Evolutionary conservation across 92 coral and sea anemone genomes (phyloP).

Genomic region (Plumapathes pennacea): DNA sequence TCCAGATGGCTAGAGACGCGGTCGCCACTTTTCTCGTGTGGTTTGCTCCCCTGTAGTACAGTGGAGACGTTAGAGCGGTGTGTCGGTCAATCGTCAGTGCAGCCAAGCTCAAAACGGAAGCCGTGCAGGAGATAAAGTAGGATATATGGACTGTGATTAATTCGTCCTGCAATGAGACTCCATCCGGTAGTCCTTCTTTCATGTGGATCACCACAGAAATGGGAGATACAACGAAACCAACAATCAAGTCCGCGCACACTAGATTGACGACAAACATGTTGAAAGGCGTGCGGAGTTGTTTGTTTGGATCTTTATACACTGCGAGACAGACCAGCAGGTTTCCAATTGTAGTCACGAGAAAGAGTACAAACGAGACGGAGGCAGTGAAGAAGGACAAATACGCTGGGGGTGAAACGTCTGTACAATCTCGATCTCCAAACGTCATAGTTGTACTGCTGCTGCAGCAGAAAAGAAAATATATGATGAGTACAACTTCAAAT

Average conservation of each 20-base stretch:
- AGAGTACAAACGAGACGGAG: conserved; percentile 5
- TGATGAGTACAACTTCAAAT: no score
- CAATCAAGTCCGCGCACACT: conserved; percentile 20
- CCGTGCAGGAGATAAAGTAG: conserved; percentile 76
- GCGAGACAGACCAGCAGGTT: conserved; percentile 12
- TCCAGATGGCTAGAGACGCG: conserved; percentile 76
- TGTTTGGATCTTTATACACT: conserved; percentile 8
- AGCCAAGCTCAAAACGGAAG: conserved; percentile 87
- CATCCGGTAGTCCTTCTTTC: conserved; percentile 3
- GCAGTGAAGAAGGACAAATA: conserved; percentile 7
- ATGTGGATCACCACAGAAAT: conserved; percentile 8
- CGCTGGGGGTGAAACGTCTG: conserved; percentile 1
- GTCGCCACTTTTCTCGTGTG: conserved; percentile 66
- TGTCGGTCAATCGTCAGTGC: conserved; percentile 85
- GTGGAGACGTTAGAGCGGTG: conserved; percentile 76
- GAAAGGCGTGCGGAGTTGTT: conserved; percentile 10
- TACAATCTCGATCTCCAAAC: no score
- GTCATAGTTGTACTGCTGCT: no score
- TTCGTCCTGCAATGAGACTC: background rate
- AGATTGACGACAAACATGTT: conserved; percentile 12
- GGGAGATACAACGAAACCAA: conserved; percentile 20
- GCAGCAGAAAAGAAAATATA: no score
- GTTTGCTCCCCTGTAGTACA: conserved; percentile 61
- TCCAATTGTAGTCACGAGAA: conserved; percentile 11
- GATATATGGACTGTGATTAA: conserved; percentile 55